These are phyloP conservation scores for Tachycineta bicolor DNA, from an alignment of 2,113 vertebrate species.

Conservation along the genomic window DNA sequence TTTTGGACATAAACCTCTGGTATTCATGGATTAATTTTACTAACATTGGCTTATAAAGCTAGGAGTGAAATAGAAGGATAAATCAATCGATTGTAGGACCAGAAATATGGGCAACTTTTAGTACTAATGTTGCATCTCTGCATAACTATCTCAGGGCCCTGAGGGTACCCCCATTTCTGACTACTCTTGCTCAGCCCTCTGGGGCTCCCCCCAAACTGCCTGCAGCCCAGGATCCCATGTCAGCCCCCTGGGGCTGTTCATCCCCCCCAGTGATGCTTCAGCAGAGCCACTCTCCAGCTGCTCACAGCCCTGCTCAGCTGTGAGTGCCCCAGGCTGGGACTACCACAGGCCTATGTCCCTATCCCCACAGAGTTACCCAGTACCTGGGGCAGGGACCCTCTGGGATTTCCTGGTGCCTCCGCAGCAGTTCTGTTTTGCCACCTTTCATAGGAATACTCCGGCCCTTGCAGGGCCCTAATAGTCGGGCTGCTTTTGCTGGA, in stretches of 20 bases:
- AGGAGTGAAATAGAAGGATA: background rate
- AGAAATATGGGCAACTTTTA: background rate
- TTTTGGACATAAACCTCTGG: no score
- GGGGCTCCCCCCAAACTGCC: background rate
- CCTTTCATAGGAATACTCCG: rapidly evolving
- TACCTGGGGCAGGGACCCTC: background rate
- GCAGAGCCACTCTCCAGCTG: background rate
- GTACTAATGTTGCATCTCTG: background rate
- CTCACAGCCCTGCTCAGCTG: background rate
- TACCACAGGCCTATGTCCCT: background rate
- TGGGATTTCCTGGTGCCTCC: rapidly evolving
- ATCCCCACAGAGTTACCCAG: background rate
- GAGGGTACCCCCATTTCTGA: background rate
- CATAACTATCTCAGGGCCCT: background rate
- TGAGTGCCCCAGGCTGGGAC: background rate
- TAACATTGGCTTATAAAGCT: background rate
- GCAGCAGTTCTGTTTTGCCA: background rate
- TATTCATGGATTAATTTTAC: no score
- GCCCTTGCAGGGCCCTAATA: rapidly evolving
- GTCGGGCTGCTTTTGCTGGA: background rate
- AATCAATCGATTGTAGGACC: background rate
- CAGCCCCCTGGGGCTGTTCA: background rate
- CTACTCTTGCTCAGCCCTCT: background rate
- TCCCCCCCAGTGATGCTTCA: background rate
- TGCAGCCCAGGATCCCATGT: background rate